Percentiles rank a stretch among this genome's conserved stretches.
phyloP scores from a whole-genome alignment of 2,888 invertebrate genomes.

The Ernsta delagoae region DNA sequence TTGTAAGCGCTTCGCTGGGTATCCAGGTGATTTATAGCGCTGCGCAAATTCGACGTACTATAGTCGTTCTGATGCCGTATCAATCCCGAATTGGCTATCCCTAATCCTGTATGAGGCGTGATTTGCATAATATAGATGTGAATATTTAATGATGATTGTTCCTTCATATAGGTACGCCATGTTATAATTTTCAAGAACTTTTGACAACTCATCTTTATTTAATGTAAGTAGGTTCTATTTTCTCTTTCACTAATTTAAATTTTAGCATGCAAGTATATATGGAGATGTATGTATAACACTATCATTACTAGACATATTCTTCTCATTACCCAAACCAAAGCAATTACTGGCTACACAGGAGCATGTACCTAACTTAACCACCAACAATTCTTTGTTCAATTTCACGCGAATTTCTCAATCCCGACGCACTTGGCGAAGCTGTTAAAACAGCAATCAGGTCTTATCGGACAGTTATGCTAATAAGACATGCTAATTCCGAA shows the following conservation, averaged over 20 bases:
- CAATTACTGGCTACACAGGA: no score
- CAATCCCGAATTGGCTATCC: conserved; percentile 32
- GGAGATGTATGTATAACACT: no score
- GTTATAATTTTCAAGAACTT: no score
- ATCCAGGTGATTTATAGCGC: conserved; percentile 64
- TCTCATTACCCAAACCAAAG: no score
- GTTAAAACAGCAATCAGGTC: conserved; percentile 77
- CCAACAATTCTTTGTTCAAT: background rate
- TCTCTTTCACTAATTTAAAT: no score
- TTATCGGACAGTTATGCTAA: conserved; percentile 82
- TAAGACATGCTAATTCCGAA: conserved; percentile 85
- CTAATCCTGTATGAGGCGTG: conserved; percentile 27
- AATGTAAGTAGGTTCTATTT: no score
- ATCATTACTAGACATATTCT: no score
- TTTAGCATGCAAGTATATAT: no score
- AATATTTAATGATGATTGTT: background rate
- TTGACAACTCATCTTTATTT: no score
- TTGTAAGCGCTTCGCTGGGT: conserved; percentile 53
- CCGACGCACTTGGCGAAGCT: conserved; percentile 47
- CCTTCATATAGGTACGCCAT: no score
- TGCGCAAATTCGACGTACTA: conserved; percentile 47
- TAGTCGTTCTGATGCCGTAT: conserved; percentile 29
- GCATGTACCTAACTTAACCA: no score
- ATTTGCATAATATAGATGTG: conserved; percentile 32
- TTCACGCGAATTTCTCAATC: conserved; percentile 32